These are phyloP conservation scores for Falcunculus frontatus DNA, from an alignment of 2,113 vertebrate species.

Conservation along the genomic window DNA sequence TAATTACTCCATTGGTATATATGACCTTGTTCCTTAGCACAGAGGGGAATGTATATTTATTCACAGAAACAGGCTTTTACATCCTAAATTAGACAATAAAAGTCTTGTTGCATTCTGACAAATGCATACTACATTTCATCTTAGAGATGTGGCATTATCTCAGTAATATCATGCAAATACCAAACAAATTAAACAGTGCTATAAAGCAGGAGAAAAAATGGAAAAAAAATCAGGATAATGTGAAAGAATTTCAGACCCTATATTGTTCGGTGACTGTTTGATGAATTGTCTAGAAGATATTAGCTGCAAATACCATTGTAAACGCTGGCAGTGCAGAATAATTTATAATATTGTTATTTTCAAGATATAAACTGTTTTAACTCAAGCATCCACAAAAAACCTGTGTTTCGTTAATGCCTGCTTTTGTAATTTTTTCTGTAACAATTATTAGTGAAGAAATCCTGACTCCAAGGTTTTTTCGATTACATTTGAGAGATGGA, in stretches of 20 bases:
- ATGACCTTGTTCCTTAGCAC: neutral
- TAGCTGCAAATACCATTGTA: neutral
- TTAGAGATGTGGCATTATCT: constrained; percentile 1
- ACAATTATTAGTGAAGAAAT: neutral
- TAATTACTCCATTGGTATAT: constrained; percentile 11
- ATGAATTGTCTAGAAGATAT: neutral
- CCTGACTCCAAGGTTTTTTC: neutral
- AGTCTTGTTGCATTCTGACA: neutral
- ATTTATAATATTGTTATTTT: neutral
- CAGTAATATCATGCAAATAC: neutral
- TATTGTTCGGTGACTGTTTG: neutral
- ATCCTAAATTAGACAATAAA: constrained; percentile 6
- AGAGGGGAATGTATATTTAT: neutral
- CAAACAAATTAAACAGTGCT: neutral
- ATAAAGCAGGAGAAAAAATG: neutral
- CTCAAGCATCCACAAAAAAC: neutral
- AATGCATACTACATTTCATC: neutral
- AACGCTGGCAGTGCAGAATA: neutral
- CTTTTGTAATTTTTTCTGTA: neutral
- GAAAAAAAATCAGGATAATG: neutral
- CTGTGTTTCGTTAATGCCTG: neutral
- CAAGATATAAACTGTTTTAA: neutral
- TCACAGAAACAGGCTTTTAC: neutral
- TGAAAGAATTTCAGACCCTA: neutral
- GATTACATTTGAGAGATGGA: neutral